phyloP scores from a whole-genome alignment of 2,113 vertebrate species.

The Hypocryptadius cinnamomeus region DNA sequence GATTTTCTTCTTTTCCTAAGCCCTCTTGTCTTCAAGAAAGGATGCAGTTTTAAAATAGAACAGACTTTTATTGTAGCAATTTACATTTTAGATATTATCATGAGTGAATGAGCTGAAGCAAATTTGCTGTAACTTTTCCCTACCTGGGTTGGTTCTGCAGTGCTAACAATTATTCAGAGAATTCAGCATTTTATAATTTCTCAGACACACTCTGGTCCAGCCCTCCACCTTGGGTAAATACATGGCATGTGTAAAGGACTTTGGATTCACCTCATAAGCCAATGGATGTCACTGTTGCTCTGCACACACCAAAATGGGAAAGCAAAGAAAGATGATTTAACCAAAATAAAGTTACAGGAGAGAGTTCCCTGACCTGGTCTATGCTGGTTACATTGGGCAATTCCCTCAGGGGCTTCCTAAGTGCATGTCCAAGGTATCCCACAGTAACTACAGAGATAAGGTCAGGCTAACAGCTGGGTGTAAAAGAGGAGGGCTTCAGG shows the following conservation, averaged over 20 bases:
- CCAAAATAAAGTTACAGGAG: neutral
- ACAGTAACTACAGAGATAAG: neutral
- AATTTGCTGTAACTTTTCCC: neutral
- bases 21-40: neutral
- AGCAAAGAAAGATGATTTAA: neutral
- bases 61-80: neutral
- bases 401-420: neutral
- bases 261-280: slow-evolving; percentile 26
- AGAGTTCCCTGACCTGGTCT: neutral
- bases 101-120: neutral
- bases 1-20: neutral
- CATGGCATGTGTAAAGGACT: neutral
- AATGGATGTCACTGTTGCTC: slow-evolving; percentile 71
- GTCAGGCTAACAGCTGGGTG: neutral
- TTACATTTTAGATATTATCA: neutral
- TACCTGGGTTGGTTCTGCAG: neutral
- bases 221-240: neutral
- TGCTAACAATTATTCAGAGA: neutral
- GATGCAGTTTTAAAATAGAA: neutral
- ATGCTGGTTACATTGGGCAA: neutral
- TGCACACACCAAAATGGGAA: neutral
- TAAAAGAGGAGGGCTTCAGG: neutral
- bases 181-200: neutral
- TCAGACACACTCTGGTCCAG: neutral
- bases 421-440: neutral